Conservation (phyloP, 2,888 invertebrate species). For the Punctoribates punctum region DNA sequence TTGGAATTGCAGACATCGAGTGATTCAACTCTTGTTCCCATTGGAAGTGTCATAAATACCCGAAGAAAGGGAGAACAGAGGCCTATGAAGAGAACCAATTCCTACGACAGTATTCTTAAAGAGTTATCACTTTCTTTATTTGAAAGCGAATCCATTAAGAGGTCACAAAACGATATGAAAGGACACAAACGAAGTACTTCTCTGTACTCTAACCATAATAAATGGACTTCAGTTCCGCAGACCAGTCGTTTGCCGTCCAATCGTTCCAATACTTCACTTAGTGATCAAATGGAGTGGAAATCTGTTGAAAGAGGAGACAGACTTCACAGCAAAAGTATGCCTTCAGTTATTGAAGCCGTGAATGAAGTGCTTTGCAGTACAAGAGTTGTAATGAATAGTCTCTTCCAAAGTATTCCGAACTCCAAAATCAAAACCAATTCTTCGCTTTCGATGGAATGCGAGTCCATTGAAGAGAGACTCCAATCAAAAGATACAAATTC, state of each 20-base stretch:
- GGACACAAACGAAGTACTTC: constrained; percentile 18
- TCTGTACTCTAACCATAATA: not conserved
- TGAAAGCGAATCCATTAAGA: not conserved
- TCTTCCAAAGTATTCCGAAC: constrained; percentile 45
- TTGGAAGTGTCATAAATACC: constrained; percentile 63
- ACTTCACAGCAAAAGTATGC: constrained; percentile 45
- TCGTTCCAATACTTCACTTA: constrained; percentile 42
- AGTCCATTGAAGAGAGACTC: not conserved
- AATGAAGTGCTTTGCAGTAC: constrained; percentile 47
- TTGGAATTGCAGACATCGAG: not conserved
- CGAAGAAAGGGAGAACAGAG: constrained; percentile 62
- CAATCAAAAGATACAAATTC: constrained; percentile 40
- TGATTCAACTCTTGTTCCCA: not conserved
- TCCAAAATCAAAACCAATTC: constrained; percentile 10
- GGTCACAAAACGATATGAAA: constrained; percentile 2
- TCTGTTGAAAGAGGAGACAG: constrained; percentile 10
- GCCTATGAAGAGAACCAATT: constrained; percentile 47
- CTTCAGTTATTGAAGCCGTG: constrained; percentile 47
- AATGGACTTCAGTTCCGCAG: not conserved
- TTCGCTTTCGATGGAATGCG: constrained; percentile 13
- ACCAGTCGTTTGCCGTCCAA: constrained; percentile 31
- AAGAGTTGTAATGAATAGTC: constrained; percentile 46
- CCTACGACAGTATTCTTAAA: constrained; percentile 48
- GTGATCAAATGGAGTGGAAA: not conserved
- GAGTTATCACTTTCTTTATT: constrained; percentile 44